Conservation (phyloP, 2,888 invertebrate genomes). For the Ormyrus labotus region DNA sequence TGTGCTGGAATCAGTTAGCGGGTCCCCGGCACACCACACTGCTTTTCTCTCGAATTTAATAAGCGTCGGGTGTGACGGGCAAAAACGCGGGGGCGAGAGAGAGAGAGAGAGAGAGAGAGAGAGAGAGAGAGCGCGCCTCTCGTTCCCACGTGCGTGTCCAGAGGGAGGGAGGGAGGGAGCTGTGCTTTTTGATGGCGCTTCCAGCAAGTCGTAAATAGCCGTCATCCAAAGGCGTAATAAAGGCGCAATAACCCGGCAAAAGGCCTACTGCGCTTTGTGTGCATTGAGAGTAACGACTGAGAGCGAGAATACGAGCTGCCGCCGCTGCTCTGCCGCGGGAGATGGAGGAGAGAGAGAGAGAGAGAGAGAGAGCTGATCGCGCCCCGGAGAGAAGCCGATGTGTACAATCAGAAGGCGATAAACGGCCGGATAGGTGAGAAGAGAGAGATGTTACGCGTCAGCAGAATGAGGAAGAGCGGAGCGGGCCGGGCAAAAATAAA, state of each 20-base stretch:
- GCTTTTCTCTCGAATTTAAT: slow-evolving; percentile 62
- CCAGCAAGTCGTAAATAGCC: slow-evolving; percentile 68
- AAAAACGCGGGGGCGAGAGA: slow-evolving; percentile 58
- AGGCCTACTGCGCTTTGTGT: slow-evolving; percentile 45
- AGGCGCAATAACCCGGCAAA: slow-evolving; percentile 60
- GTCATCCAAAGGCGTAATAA: slow-evolving; percentile 62
- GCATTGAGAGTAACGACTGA: slow-evolving; percentile 60
- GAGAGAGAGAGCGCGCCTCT: slow-evolving; percentile 19
- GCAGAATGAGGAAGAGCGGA: slow-evolving; percentile 33
- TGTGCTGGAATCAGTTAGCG: slow-evolving; percentile 61
- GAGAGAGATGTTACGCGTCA: slow-evolving; percentile 49
- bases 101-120: slow-evolving; percentile 33
- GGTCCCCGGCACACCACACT: slow-evolving; percentile 36
- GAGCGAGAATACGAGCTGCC: slow-evolving; percentile 4
- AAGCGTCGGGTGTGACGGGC: slow-evolving; percentile 63
- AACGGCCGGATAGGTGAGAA: background rate
- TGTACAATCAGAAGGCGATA: slow-evolving; percentile 29
- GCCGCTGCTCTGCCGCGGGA: background rate
- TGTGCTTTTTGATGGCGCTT: slow-evolving; percentile 66
- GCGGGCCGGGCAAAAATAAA: slow-evolving; percentile 30
- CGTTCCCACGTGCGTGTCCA: background rate
- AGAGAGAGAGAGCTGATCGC: background rate
- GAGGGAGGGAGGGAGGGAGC: slow-evolving; percentile 37
- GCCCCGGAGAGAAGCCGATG: background rate
- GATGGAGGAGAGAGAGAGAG: too few species aligned